Evolutionary conservation across 1,140 invertebrate species (phyloP).

Genomic region (Drosophila mauritiana): DNA sequence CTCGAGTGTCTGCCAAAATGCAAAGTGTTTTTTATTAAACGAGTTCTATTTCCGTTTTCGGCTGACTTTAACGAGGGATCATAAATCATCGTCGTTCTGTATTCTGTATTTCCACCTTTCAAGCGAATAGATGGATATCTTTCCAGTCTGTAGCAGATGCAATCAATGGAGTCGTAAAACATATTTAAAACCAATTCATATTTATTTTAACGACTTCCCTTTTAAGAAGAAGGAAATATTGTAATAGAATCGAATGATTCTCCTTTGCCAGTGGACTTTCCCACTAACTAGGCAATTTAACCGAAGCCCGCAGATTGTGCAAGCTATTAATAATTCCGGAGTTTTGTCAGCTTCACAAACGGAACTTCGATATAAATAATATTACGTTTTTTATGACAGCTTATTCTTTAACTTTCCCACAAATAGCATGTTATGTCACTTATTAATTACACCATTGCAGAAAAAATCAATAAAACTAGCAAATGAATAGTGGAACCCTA

Average conservation of each 20-base stretch:
- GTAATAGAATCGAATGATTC: slow-evolving; percentile 20
- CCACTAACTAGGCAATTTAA: slow-evolving; percentile 30
- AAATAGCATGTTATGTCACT: background rate
- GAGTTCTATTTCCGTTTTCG: slow-evolving; percentile 59
- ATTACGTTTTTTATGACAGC: too few relatives aligned
- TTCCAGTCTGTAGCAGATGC: slow-evolving; percentile 16
- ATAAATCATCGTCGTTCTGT: slow-evolving; percentile 39
- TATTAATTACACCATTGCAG: background rate
- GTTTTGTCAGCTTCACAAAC: background rate
- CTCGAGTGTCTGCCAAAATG: slow-evolving; percentile 48
- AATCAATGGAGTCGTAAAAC: slow-evolving; percentile 46
- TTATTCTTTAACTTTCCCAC: too few relatives aligned
- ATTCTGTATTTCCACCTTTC: slow-evolving; percentile 27
- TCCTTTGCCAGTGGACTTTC: background rate
- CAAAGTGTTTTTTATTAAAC: slow-evolving; percentile 56
- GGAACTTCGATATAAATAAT: background rate
- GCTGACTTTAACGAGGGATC: slow-evolving; percentile 41
- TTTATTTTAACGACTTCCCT: slow-evolving; percentile 48
- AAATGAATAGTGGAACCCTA: background rate
- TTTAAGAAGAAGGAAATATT: slow-evolving; percentile 14
- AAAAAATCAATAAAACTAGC: background rate
- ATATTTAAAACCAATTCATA: slow-evolving; percentile 45
- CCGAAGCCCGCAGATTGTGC: slow-evolving; percentile 4
- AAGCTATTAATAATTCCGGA: slow-evolving; percentile 2
- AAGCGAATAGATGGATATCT: slow-evolving; percentile 21